Evolutionary conservation across 2,797 vertebrate species (phyloP).

Genomic region (Paratrypauchen microcephalus): DNA sequence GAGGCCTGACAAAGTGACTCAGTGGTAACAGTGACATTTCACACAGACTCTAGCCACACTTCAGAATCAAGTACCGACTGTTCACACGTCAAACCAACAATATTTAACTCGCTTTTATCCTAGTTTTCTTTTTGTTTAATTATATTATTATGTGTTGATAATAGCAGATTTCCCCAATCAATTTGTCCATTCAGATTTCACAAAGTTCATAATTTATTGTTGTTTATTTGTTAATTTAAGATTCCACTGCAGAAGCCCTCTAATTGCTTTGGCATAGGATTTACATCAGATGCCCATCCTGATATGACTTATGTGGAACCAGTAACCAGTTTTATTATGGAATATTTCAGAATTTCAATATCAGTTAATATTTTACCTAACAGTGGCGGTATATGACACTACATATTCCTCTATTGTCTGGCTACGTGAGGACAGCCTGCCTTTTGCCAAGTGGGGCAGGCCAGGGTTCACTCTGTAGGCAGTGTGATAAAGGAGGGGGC

Average conservation of each 20-base stretch:
- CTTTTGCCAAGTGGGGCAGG: conserved; percentile 54
- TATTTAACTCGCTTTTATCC: background rate
- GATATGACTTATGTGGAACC: background rate
- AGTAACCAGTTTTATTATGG: background rate
- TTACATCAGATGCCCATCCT: background rate
- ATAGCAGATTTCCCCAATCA: background rate
- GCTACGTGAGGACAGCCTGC: conserved; percentile 5
- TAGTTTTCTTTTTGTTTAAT: background rate
- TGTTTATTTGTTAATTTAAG: background rate
- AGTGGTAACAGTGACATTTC: conserved; percentile 11
- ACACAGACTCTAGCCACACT: background rate
- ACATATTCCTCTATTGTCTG: background rate
- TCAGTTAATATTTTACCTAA: background rate
- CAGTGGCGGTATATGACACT: background rate
- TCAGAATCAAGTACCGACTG: background rate
- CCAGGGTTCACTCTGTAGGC: conserved; percentile 47
- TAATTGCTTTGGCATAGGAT: background rate
- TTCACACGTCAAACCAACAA: background rate
- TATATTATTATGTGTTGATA: background rate
- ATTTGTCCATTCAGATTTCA: too few species aligned
- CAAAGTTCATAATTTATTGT: too few species aligned
- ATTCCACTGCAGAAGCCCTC: background rate
- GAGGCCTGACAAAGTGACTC: conserved; percentile 11
- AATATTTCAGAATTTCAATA: background rate
- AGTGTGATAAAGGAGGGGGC: conserved; percentile 57